Base-by-base conservation (phyloP, 2,888 invertebrate species). In the Synergus laeviventris region DNA sequence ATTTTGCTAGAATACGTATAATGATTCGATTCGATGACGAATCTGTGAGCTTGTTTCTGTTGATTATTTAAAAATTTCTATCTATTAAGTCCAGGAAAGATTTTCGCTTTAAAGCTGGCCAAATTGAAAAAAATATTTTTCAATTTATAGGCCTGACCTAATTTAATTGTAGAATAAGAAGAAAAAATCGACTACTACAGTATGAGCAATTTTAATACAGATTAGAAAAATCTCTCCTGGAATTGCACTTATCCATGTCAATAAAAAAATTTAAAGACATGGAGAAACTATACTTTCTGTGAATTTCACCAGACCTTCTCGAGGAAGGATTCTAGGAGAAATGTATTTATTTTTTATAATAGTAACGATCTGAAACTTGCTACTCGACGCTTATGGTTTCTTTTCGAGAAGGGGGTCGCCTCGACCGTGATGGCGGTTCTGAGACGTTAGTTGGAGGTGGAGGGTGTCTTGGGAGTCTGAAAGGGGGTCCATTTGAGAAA, bases 401-500 rank as follows among this genome's bases (percentile, higher is more conserved):
- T 11, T 36, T n/a, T 14, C 24, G 8, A 42, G 42, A 42, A 18
- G 21, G 18, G 21, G 59, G 56, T 39, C 16, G 60, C 31, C 11
- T 49, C 42, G 39, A 3, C 45, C 24, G 24, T 38, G 21, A 21
- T 61, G 75, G 49, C 56, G 73, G 64, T 77, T 75, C 66, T 73
- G 12, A 82, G 80, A 81, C 79, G 80, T 87, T 87, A 91, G 87
- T 89, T 91, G 70, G 91, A 91, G 81, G 90, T 87, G 80, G 92
- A 90, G 83, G 92, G 91, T 80, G 93, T 92, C 88, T 93, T 93
- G 64, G 94, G 93, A 81, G 93, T 93, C 84, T 94, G 94, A 90
- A 94, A 95, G 38, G 97, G 97, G 90, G 94, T 95, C 98, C 98
- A 98, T 88, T 96, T 95, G 90, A 98, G 93, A 92, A 95, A 97